A percentile compares a stretch with the other conserved stretches of the same genome.
phyloP scores from a whole-genome alignment of 2,113 vertebrate genomes.

The Bufo bufo region DNA sequence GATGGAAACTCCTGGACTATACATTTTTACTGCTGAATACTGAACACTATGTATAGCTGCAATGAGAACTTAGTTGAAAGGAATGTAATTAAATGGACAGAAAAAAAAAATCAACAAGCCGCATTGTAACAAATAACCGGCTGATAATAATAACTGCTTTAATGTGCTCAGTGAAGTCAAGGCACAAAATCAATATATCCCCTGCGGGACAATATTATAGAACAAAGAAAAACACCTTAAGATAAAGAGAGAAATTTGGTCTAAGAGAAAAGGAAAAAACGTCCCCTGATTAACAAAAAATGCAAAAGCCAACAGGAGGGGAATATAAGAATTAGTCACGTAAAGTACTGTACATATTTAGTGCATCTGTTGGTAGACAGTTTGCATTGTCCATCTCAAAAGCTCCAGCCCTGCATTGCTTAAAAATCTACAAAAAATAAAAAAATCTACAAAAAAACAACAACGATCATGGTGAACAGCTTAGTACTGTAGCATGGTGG shows the following conservation, averaged over 20 bases:
- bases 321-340: not conserved
- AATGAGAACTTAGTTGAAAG: conserved; percentile 5
- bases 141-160: conserved; percentile 44
- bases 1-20: not conserved
- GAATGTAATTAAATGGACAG: conserved; percentile 9
- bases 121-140: conserved; percentile 32
- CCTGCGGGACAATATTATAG: conserved; percentile 26
- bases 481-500: too few species aligned
- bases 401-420: not conserved
- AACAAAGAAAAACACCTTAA: conserved; percentile 44
- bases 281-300: conserved; percentile 13
- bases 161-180: conserved; percentile 31
- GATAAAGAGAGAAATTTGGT: conserved; percentile 32
- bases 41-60: not conserved
- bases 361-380: not conserved
- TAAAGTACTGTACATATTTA: not conserved
- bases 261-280: conserved; percentile 29
- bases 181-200: conserved; percentile 42
- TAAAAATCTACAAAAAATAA: too few species aligned
- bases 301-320: not conserved
- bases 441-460: too few species aligned
- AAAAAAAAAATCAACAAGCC: conserved; percentile 7
- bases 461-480: too few species aligned
- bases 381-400: not conserved
- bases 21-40: not conserved